Evolutionary conservation across 2,797 vertebrate species (phyloP), one percentile per base, ranked within the genome.

Genomic region (Staurois parvus): DNA sequence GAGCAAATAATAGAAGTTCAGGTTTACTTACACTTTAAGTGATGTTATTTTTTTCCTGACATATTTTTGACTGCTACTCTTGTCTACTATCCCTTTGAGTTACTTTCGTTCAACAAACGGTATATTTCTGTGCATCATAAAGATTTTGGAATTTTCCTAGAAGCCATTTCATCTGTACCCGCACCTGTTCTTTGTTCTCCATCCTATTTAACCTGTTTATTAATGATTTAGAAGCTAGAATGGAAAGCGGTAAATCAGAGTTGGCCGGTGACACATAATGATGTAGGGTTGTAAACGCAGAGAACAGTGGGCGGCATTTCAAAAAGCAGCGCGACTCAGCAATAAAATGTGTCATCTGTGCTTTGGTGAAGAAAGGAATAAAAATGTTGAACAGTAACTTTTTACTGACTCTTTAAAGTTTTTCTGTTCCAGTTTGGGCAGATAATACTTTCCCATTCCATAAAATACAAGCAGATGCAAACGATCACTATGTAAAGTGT

Each of bases 241-340:
- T 67, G 48, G 64, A 67, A 67, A 67, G 64, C 12, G 10, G 64
- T 67, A 67, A 67, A 67, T 67, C 64, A 26, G 64, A 28, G 64
- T 67, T 67, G 11, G 64, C 8, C 28, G 28, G 64, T 67, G 64
- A 26, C 64, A 67, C 64, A 67, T 13, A 28, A 67, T 67, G 64
- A 67, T 67, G 64, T 67, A 67, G 28, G 24, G 64, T 26, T 28
- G 26, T 28, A 67, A 28, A 67, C 26, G 26, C 26, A 29, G 64
- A 29, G 64, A 67, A 67, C 64, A 67, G 26, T 64, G 62, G 62
- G 62, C 62, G 26, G 62, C 24, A 28, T 67, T 67, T 67, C 26
- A 28, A 67, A 67, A 67, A 67, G 11, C 15, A 28, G 28, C 28
- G 64, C 64, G 28, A 13, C 64, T 24, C 29, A 21, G 34, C 34